Conservation (phyloP, 1,140 invertebrate genomes). For the Aphidius ervi region DNA sequence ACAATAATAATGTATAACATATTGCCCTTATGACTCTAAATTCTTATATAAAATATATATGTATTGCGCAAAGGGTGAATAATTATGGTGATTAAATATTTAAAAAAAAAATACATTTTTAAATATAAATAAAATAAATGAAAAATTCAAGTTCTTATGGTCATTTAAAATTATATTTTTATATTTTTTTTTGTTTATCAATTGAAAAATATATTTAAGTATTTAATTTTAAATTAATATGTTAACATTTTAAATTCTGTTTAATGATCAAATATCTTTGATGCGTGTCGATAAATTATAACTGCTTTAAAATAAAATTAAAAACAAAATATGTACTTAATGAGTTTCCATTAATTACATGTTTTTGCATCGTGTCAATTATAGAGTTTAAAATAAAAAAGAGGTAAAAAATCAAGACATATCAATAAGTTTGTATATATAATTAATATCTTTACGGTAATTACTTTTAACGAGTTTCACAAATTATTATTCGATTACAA, state of each 20-base stretch:
- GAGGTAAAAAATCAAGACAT: no score
- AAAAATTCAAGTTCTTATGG: neutral
- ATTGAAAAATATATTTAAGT: neutral
- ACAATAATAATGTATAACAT: slow-evolving; percentile 8
- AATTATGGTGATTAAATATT: slow-evolving; percentile 34
- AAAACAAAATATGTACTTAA: slow-evolving; percentile 5
- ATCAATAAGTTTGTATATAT: neutral
- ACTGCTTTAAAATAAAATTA: slow-evolving; percentile 5
- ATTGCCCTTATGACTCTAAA: neutral
- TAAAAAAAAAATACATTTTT: neutral
- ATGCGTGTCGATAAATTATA: slow-evolving; percentile 13
- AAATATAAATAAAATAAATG: slow-evolving; percentile 2
- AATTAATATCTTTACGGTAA: slow-evolving; percentile 9
- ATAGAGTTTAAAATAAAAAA: neutral
- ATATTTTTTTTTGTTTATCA: neutral
- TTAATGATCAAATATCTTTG: neutral
- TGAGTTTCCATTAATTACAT: slow-evolving; percentile 18
- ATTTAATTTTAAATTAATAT: neutral
- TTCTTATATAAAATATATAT: slow-evolving; percentile 22
- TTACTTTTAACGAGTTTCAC: slow-evolving; percentile 16
- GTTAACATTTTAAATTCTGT: neutral
- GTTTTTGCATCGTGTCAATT: slow-evolving; percentile 10
- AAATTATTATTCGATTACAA: slow-evolving; percentile 2
- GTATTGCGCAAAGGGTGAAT: slow-evolving; percentile 33
- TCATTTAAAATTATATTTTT: slow-evolving; percentile 1